Conservation (phyloP, 92 coral and sea anemone species). For the Meandrina meandrites region DNA sequence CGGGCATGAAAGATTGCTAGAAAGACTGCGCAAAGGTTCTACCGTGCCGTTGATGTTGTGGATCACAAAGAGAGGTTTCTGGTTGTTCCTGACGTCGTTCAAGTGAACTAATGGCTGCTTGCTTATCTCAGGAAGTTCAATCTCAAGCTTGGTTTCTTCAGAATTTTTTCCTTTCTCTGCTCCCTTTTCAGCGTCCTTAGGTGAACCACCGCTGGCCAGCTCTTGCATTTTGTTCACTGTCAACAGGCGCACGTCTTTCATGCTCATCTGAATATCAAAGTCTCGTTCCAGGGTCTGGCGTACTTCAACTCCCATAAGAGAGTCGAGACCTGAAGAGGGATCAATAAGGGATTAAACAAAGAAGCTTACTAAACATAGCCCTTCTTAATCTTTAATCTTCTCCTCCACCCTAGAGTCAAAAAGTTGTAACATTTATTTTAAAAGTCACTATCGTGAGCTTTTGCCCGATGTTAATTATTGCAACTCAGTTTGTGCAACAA, state of each 20-base stretch:
- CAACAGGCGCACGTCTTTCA: conserved; percentile 83
- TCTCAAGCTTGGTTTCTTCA: not conserved
- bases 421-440: not conserved
- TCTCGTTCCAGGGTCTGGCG: conserved; percentile 86
- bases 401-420: not conserved
- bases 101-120: conserved; percentile 52
- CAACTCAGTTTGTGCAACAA: not conserved
- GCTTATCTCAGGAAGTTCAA: conserved; percentile 34
- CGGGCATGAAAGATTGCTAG: conserved; percentile 63
- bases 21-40: conserved; percentile 68
- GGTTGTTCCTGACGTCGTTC: conserved; percentile 66
- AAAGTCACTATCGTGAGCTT: not conserved
- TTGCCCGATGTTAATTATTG: not conserved
- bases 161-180: conserved; percentile 15
- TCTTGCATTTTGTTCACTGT: conserved; percentile 79
- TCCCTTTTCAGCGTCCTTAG: conserved; percentile 32
- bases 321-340: conserved; percentile 69
- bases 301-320: conserved; percentile 87
- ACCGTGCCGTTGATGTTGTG: conserved; percentile 85
- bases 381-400: not conserved
- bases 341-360: not conserved
- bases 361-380: not conserved
- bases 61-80: conserved; percentile 69
- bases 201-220: conserved; percentile 51
- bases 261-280: conserved; percentile 73